A percentile compares a stretch with the other conserved stretches of the same genome.
Conservation (phyloP, 2,888 invertebrate species). For the Myathropa florea region DNA sequence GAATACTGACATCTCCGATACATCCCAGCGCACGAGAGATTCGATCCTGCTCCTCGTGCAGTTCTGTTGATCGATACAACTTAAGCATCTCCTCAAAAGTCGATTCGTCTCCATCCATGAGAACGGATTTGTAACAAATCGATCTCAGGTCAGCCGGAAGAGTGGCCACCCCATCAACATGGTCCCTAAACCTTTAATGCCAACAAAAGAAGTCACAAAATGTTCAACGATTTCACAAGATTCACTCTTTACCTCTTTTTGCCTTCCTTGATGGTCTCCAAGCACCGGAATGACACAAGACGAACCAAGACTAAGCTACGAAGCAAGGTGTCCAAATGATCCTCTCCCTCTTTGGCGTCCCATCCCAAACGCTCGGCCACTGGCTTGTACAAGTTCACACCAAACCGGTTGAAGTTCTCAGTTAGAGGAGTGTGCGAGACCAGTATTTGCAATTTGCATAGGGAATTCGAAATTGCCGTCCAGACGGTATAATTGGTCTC, state of each 20-base stretch:
- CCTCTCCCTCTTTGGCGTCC: constrained; percentile 91
- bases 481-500: constrained; percentile 97
- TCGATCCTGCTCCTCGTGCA: constrained; percentile 96
- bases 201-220: not conserved
- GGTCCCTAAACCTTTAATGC: constrained; percentile 83
- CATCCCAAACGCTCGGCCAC: constrained; percentile 90
- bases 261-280: constrained; percentile 89
- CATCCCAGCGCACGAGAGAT: constrained; percentile 92
- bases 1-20: constrained; percentile 86
- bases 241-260: constrained; percentile 78
- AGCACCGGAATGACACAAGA: constrained; percentile 91
- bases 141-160: constrained; percentile 93
- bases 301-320: constrained; percentile 91
- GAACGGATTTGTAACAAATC: constrained; percentile 92
- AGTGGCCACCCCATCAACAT: constrained; percentile 83
- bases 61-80: constrained; percentile 90
- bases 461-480: constrained; percentile 90
- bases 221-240: not conserved
- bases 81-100: constrained; percentile 90
- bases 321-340: constrained; percentile 92
- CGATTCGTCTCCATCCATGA: constrained; percentile 86
- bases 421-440: constrained; percentile 90
- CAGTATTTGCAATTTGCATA: constrained; percentile 88
- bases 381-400: constrained; percentile 87
- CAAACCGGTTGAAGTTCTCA: constrained; percentile 88